Percentiles rank a stretch among this genome's conserved stretches.
phyloP scores from a whole-genome alignment of 2,797 vertebrate species.

The Oryzias dopingdopingensis region DNA sequence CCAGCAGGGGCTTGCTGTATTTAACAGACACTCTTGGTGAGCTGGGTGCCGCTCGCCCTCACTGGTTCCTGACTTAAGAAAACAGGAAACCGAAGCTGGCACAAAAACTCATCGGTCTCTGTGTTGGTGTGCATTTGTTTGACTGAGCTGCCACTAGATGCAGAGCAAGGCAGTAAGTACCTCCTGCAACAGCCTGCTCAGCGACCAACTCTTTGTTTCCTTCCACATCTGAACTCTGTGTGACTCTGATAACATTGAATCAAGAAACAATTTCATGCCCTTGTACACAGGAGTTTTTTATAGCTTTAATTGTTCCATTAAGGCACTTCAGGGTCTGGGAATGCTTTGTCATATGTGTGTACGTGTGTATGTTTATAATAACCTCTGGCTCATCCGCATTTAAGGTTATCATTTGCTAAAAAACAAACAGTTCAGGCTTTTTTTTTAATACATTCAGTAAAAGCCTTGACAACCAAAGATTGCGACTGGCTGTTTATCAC shows the following conservation, averaged over 20 bases:
- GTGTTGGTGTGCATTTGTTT: constrained; percentile 51
- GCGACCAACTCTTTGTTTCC: constrained; percentile 62
- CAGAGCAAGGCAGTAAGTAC: constrained; percentile 37
- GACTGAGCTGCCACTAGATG: constrained; percentile 32
- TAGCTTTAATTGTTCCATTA: constrained; percentile 70
- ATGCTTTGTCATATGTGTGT: constrained; percentile 46
- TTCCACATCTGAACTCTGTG: constrained; percentile 69
- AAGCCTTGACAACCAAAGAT: constrained; percentile 48
- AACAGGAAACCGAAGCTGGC: constrained; percentile 55
- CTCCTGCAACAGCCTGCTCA: constrained; percentile 35
- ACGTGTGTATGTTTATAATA: constrained; percentile 26
- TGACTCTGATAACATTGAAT: constrained; percentile 77
- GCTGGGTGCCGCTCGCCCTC: constrained; percentile 28
- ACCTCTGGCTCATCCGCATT: constrained; percentile 52
- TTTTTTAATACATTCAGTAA: constrained; percentile 45
- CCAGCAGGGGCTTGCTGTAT: constrained; percentile 50
- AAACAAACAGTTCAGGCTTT: constrained; percentile 35
- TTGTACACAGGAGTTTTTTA: constrained; percentile 44
- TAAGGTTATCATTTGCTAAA: constrained; percentile 47
- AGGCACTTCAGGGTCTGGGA: constrained; percentile 58
- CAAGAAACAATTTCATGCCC: constrained; percentile 68
- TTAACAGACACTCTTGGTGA: constrained; percentile 44
- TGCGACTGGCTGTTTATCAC: constrained; percentile 45
- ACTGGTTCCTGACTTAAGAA: constrained; percentile 51
- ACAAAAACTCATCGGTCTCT: constrained; percentile 19